Evolutionary conservation across 2,797 vertebrate species (phyloP).

Genomic region (Pipistrellus kuhlii): DNA sequence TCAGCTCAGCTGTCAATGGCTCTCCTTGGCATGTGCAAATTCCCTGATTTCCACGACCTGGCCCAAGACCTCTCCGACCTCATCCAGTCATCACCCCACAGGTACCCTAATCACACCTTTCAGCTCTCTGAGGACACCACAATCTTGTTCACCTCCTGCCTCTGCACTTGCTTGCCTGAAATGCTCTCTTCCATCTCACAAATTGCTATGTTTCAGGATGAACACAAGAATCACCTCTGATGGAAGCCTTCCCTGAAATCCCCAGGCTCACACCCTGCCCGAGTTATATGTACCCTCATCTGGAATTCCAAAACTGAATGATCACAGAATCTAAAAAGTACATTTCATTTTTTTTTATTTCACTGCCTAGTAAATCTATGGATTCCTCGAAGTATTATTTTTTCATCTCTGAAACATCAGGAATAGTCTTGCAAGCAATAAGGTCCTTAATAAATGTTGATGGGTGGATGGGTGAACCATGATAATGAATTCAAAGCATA

Average conservation of each 20-base stretch:
- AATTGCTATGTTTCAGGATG: neutral
- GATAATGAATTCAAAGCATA: conserved; percentile 1
- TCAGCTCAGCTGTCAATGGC: neutral
- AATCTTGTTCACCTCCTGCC: neutral
- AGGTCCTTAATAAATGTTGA: conserved; percentile 4
- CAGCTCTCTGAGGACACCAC: neutral
- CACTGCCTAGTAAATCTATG: neutral
- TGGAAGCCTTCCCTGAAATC: neutral
- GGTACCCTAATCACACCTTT: neutral
- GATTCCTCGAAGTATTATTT: neutral
- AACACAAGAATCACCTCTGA: neutral
- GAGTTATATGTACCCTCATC: neutral
- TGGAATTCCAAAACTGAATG: neutral
- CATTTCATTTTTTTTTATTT: neutral
- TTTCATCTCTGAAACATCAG: conserved; percentile 47
- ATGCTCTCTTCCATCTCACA: neutral
- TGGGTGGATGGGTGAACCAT: neutral
- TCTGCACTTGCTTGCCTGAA: neutral
- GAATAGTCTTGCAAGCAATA: conserved; percentile 48
- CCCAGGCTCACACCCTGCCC: neutral
- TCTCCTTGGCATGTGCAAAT: neutral
- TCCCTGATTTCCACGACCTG: neutral
- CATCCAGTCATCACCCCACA: neutral
- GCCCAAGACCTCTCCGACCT: neutral
- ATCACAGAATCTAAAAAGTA: neutral